Percentiles rank a stretch among this genome's conserved stretches.
phyloP scores from a whole-genome alignment of 2,797 vertebrate species.

The Siniperca scherzeri region DNA sequence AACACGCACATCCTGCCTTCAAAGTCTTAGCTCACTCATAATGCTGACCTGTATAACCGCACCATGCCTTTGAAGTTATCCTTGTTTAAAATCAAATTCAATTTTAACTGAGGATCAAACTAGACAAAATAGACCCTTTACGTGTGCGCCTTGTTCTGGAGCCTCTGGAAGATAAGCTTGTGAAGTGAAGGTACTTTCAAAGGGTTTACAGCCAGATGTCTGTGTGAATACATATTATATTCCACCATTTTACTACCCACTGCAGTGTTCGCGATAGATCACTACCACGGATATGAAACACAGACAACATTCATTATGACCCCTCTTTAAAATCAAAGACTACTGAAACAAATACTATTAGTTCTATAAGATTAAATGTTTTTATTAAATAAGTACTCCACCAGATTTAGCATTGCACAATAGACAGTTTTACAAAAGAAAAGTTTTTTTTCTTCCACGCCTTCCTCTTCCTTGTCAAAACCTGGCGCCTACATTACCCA shows the following conservation, averaged over 20 bases:
- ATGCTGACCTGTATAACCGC: constrained; percentile 55
- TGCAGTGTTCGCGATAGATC: constrained; percentile 16
- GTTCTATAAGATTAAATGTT: background rate
- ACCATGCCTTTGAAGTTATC: constrained; percentile 66
- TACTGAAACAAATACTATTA: background rate
- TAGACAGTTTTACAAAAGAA: background rate
- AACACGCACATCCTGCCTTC: constrained; percentile 34
- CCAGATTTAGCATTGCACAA: background rate
- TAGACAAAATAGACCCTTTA: constrained; percentile 51
- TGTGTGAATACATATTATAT: constrained; percentile 48
- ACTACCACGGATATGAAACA: constrained; percentile 22
- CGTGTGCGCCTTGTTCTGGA: constrained; percentile 26
- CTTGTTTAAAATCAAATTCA: constrained; percentile 64
- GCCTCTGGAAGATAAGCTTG: constrained; percentile 37
- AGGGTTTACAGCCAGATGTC: constrained; percentile 57
- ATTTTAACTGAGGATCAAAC: constrained; percentile 63
- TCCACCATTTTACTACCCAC: constrained; percentile 38
- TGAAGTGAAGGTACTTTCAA: constrained; percentile 49
- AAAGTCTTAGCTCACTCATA: constrained; percentile 48
- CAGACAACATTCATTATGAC: background rate
- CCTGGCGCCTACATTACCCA: background rate
- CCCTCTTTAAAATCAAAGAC: constrained; percentile 5
- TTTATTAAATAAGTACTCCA: background rate
- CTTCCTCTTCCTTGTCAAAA: background rate
- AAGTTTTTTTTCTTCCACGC: background rate